Percentiles rank a stretch among this genome's conserved stretches.
phyloP scores from a whole-genome alignment of 2,888 invertebrate species.

The Drosophila setosimentum region DNA sequence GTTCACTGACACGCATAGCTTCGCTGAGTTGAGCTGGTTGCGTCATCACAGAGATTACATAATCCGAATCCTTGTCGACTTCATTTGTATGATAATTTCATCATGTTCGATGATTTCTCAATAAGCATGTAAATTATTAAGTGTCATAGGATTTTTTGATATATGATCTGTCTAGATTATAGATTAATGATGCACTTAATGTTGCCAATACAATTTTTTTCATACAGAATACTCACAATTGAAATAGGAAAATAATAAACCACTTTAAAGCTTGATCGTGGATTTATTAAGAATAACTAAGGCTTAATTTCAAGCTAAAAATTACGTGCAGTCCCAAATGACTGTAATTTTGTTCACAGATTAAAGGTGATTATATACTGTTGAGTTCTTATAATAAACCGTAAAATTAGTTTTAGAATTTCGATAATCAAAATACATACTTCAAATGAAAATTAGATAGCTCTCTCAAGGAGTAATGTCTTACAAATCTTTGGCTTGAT shows the following conservation, averaged over 20 bases:
- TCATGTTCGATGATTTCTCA: not conserved
- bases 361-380: not conserved
- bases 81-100: constrained; percentile 43
- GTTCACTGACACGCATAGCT: constrained; percentile 71
- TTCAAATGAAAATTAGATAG: not conserved
- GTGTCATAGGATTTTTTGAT: not conserved
- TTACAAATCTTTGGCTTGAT: not conserved
- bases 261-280: not conserved
- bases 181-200: not conserved
- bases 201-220: not conserved
- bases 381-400: not conserved
- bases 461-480: not conserved
- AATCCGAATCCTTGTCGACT: constrained; percentile 13
- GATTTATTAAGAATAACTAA: not conserved
- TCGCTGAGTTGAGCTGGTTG: constrained; percentile 32
- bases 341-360: not conserved
- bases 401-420: not conserved
- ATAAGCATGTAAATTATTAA: constrained; percentile 17
- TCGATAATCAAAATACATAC: not conserved
- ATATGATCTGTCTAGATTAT: not conserved
- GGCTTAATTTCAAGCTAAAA: not conserved
- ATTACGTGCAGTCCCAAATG: not conserved
- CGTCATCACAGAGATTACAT: constrained; percentile 46
- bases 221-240: not conserved
- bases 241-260: not conserved